These are phyloP conservation scores for Liposcelis brunnea DNA, from an alignment of 2,888 invertebrate species.

Conservation along the genomic window DNA sequence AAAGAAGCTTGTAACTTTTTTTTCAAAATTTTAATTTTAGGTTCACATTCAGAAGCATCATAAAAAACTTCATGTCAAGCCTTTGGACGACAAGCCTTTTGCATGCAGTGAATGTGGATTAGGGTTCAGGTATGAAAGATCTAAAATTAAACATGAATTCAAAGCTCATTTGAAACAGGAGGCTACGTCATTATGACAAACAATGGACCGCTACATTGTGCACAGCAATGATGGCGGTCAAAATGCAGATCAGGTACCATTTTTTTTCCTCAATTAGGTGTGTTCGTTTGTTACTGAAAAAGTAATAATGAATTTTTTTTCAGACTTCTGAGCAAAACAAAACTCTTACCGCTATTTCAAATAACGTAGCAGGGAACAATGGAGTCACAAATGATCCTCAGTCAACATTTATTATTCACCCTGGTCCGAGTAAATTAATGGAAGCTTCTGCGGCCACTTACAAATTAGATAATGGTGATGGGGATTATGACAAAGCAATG, in stretches of 20 bases:
- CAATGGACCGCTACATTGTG: constrained; percentile 9
- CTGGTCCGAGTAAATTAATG: background rate
- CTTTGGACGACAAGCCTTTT: constrained; percentile 7
- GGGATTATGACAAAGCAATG: background rate
- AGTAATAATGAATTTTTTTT: too few relatives aligned
- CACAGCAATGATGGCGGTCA: background rate
- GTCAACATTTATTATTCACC: constrained; percentile 2
- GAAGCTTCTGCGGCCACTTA: background rate
- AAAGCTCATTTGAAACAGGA: constrained; percentile 3
- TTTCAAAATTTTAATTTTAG: background rate
- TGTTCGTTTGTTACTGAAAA: too few relatives aligned
- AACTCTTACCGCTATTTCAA: too few relatives aligned
- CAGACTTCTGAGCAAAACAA: too few relatives aligned
- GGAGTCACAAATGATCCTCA: background rate
- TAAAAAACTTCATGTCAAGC: constrained; percentile 2
- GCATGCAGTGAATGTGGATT: constrained; percentile 1
- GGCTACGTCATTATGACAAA: constrained; percentile 6
- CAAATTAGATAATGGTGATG: background rate
- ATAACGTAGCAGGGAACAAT: too few relatives aligned
- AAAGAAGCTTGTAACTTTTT: background rate
- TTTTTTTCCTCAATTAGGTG: too few relatives aligned
- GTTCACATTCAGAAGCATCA: constrained; percentile 6
- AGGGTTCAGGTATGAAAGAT: constrained; percentile 4
- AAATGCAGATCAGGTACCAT: constrained; percentile 4
- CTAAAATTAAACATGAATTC: constrained; percentile 5